These are phyloP conservation scores for Tyrophagus putrescentiae DNA, from an alignment of 1,140 invertebrate species.

Conservation along the genomic window DNA sequence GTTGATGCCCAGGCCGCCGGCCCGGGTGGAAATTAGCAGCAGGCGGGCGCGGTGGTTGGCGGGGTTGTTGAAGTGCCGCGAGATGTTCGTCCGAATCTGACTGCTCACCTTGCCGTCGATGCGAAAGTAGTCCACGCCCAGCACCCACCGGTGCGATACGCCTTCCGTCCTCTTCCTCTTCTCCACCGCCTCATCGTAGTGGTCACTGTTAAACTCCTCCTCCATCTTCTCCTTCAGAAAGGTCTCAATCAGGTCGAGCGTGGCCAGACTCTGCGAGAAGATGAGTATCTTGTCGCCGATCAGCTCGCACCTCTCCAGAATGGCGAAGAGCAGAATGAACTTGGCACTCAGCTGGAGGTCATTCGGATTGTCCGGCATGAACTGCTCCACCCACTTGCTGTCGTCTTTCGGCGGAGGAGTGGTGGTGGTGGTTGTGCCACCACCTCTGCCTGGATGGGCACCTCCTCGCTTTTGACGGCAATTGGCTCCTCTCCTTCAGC, in stretches of 20 bases:
- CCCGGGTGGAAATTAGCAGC: slow-evolving; percentile 90
- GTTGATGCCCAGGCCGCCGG: slow-evolving; percentile 62
- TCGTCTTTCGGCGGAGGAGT: neutral
- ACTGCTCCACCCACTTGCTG: slow-evolving; percentile 56
- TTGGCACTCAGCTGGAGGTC: slow-evolving; percentile 84
- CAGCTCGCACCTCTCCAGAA: slow-evolving; percentile 72
- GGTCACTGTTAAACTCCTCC: slow-evolving; percentile 26
- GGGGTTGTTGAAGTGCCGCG: slow-evolving; percentile 90
- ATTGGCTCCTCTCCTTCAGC: no score
- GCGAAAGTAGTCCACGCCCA: slow-evolving; percentile 75
- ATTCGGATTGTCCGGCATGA: slow-evolving; percentile 72
- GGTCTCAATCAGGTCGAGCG: slow-evolving; percentile 89
- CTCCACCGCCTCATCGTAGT: slow-evolving; percentile 53
- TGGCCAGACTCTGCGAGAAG: slow-evolving; percentile 90
- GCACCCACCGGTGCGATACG: slow-evolving; percentile 49
- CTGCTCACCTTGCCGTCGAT: slow-evolving; percentile 88
- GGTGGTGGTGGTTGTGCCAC: neutral
- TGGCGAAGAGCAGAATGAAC: slow-evolving; percentile 82
- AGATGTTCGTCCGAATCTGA: slow-evolving; percentile 81
- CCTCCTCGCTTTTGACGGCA: neutral
- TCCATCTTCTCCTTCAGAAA: slow-evolving; percentile 44
- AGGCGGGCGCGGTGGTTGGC: slow-evolving; percentile 50
- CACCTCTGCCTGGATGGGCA: neutral
- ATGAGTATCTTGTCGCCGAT: slow-evolving; percentile 82
- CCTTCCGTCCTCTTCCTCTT: slow-evolving; percentile 38